These are phyloP conservation scores for Saxidomus purpurata DNA, from an alignment of 1,140 invertebrate species.

Conservation along the genomic window DNA sequence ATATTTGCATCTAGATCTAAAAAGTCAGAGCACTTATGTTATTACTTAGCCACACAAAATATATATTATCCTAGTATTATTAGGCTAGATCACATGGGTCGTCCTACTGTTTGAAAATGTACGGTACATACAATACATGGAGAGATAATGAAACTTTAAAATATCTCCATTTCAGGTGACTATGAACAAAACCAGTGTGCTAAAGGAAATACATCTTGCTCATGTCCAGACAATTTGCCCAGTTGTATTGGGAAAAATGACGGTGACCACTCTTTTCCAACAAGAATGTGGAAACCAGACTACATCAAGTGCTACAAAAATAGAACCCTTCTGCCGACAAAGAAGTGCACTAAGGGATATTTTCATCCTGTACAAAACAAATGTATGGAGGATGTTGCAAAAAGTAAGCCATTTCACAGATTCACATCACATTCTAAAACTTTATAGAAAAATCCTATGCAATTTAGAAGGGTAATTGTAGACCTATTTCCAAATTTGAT, in stretches of 20 bases:
- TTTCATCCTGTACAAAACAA: slow-evolving; percentile 65
- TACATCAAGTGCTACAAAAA: slow-evolving; percentile 69
- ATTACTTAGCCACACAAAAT: no score
- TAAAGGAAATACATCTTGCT: slow-evolving; percentile 46
- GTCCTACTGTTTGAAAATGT: no score
- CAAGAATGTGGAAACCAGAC: slow-evolving; percentile 66
- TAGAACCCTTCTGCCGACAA: slow-evolving; percentile 61
- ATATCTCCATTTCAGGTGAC: slow-evolving; percentile 70
- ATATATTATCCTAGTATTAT: no score
- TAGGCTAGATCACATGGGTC: no score
- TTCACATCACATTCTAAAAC: not conserved
- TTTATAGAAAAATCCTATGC: no score
- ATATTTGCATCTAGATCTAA: no score
- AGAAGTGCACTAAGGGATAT: slow-evolving; percentile 59
- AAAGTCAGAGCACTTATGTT: no score
- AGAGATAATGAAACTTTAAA: no score
- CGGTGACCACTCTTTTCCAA: slow-evolving; percentile 62
- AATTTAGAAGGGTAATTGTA: no score
- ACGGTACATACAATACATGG: no score
- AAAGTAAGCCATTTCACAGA: not conserved
- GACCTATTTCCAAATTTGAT: no score
- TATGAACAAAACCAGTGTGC: slow-evolving; percentile 69
- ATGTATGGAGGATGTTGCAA: slow-evolving; percentile 44
- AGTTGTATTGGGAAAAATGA: slow-evolving; percentile 64
- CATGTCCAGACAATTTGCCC: slow-evolving; percentile 60